Evolutionary conservation across 30 jellyfish, hydroid and myxozoan genomes (phyloP).

Genomic region (Aurelia aurita complex sp. Pacific): DNA sequence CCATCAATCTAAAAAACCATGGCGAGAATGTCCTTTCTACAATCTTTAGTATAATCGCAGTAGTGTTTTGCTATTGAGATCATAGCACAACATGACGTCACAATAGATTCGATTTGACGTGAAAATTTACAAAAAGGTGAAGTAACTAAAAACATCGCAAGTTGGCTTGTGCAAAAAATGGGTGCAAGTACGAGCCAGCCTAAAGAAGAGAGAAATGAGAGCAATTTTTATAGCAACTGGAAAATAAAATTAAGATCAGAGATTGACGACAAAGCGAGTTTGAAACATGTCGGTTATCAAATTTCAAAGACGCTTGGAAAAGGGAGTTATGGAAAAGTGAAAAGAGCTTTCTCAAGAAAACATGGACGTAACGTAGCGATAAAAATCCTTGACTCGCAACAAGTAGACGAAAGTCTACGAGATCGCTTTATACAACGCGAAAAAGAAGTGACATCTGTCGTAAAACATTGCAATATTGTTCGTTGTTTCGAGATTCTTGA

Average conservation of each 20-base stretch:
- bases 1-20: too few species aligned
- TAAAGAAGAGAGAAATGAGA: neutral
- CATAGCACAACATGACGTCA: too few species aligned
- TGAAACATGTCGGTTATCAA: constrained; percentile 58
- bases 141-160: too few species aligned
- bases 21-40: too few species aligned
- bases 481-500: constrained; percentile 61
- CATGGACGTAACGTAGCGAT: constrained; percentile 50
- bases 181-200: constrained; percentile 48
- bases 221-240: neutral
- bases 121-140: too few species aligned
- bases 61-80: too few species aligned
- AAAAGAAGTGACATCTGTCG: constrained; percentile 27
- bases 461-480: constrained; percentile 57
- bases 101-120: too few species aligned
- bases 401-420: neutral
- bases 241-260: neutral
- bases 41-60: too few species aligned
- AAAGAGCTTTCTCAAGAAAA: constrained; percentile 57
- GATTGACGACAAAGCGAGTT: constrained; percentile 38
- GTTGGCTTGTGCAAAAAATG: neutral
- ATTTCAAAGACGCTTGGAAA: constrained; percentile 51
- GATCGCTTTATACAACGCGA: constrained; percentile 53
- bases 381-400: constrained; percentile 40
- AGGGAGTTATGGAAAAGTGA: constrained; percentile 81